Evolutionary conservation across 2,113 vertebrate species (phyloP), one percentile per base, ranked within the genome.

Genomic region (Boulengeromyrus knoepffleri): DNA sequence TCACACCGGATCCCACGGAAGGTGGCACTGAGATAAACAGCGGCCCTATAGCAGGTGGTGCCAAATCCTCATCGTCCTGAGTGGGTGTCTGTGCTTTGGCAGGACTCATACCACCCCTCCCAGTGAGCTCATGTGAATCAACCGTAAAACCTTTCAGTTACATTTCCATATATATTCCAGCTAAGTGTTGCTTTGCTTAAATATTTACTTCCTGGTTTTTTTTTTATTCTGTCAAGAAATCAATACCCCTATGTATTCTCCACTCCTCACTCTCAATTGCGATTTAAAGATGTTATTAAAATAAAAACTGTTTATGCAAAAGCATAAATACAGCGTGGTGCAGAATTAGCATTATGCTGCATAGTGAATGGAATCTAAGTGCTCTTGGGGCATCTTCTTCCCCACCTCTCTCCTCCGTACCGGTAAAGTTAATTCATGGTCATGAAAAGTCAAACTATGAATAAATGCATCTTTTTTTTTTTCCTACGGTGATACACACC

Each of bases 391-490:
- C 46, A 17, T 47, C 88, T 66, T 0, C 3, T 87, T 56, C n/a
- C 15, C 21, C 58, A n/a, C 27, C 56, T 50, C 42, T 70, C 53
- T 86, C 8, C 58, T 21, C 91, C n/a, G 42, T n/a, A 49, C 24
- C 45, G 53, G 13, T 87, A 88, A 90, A 90, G 42, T 83, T 87
- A 21, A 31, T 50, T 85, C 47, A 17, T 88, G 24, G 31, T 66
- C 85, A 90, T 80, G 74, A 80, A 80, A 80, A 80, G 74, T 83
- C 80, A 13, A 36, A 84, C 47, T 87, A n/a, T 3, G 39, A 42
- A 86, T 66, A 74, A 90, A 89, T 66, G 8, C 58, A 46, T 45
- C 45, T 8, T 36, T 89, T 56, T n/a, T n/a, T n/a, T 42, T 70
- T 70, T 27, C n/a, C 36, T 31, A n/a, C 45, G 27, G n/a, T 3